Evolutionary conservation across 2,888 invertebrate genomes (phyloP).

Genomic region (Polylopha cassiicola): DNA sequence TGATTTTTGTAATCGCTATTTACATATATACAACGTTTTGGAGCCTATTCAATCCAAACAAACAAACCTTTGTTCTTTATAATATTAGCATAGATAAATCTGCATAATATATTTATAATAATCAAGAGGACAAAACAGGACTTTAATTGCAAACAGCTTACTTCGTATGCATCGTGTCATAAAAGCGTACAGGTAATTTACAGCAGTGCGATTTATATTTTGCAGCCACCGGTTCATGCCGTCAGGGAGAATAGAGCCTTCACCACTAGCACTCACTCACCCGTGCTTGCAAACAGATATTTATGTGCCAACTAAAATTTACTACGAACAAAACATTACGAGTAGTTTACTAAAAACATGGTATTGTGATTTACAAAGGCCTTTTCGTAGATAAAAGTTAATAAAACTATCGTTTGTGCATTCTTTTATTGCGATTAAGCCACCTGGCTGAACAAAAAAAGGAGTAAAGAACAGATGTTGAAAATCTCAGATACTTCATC

Average conservation of each 20-base stretch:
- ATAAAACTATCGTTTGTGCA: neutral
- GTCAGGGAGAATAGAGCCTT: slow-evolving; percentile 52
- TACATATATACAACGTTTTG: too few relatives aligned
- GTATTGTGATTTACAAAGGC: slow-evolving; percentile 7
- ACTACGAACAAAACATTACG: slow-evolving; percentile 30
- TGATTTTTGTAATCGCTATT: too few relatives aligned
- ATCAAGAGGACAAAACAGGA: too few relatives aligned
- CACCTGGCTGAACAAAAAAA: too few relatives aligned
- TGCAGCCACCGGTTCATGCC: slow-evolving; percentile 46
- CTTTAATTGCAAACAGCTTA: too few relatives aligned
- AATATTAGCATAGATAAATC: too few relatives aligned
- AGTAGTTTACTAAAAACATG: slow-evolving; percentile 15
- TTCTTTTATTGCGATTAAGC: too few relatives aligned
- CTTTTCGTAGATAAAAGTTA: slow-evolving; percentile 1
- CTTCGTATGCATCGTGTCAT: slow-evolving; percentile 55
- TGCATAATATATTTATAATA: too few relatives aligned
- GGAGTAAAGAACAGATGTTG: too few relatives aligned
- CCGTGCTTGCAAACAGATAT: slow-evolving; percentile 28
- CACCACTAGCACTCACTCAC: slow-evolving; percentile 40
- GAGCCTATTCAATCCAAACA: too few relatives aligned
- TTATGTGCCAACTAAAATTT: slow-evolving; percentile 29
- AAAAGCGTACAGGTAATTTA: slow-evolving; percentile 62
- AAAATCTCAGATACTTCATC: too few relatives aligned
- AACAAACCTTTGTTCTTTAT: too few relatives aligned
- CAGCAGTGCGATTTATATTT: slow-evolving; percentile 61